Evolutionary conservation across 2,888 invertebrate species (phyloP), one percentile per base, ranked within the genome.

Genomic region (Hyalella azteca): DNA sequence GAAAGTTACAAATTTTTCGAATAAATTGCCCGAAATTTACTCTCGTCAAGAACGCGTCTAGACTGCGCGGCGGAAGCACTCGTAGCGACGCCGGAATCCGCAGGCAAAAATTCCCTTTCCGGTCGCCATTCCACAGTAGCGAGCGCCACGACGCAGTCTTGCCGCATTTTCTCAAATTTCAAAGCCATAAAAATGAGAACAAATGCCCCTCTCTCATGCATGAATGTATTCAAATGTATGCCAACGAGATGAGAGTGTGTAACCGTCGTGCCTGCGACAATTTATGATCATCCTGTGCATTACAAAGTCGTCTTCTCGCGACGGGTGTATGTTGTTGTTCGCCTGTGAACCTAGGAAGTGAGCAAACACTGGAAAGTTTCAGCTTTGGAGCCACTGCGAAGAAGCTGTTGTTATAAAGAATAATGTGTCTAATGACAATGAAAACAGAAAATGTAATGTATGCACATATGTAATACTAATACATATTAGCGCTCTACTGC

Each of bases 211-310:
- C 36, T 66, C 66, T n/a, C 36, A 19, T n/a, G n/a, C n/a, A 19
- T 7, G 36, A 66, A 66, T 29, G 66, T 66, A 66, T 66, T 66
- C 66, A 66, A 66, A 66, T 66, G 66, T 36, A 66, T 66, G 66
- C 36, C 36, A 66, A 66, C 36, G 66, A 66, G 66, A 66, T 66
- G 66, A 36, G 36, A 66, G 66, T 66, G 29, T 11, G 66, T 66
- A 66, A 66, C 13, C 66, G 66, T 66, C 66, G 19, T 36, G 66
- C 66, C 32, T 22, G 36, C 66, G 66, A 66, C 19, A 36, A 66
- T 66, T 36, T 66, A 66, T n/a, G 32, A n/a, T 66, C 66, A 36
- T 36, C 66, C n/a, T 19, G 36, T 19, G 66, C 66, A 36, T 66
- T 66, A 2, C 36, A 36, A 36, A 19, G 36, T 19, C 32, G 3